These are phyloP conservation scores for Tachycineta bicolor DNA, from an alignment of 2,113 vertebrate genomes.

Conservation along the genomic window DNA sequence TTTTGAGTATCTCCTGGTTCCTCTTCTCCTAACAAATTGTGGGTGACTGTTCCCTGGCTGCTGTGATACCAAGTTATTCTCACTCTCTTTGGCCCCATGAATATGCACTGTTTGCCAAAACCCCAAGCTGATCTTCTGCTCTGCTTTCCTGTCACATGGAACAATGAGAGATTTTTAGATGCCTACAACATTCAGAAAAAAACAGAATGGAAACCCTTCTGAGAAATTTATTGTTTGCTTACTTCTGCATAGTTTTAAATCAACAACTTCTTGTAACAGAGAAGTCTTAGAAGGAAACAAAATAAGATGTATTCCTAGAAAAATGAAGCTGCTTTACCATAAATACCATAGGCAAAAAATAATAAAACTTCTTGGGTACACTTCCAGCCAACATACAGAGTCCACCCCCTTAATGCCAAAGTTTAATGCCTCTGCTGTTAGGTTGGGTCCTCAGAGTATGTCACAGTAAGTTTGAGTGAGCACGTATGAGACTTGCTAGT, in stretches of 20 bases:
- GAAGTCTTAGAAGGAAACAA: neutral
- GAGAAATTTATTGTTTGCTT: neutral
- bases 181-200: neutral
- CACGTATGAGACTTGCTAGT: neutral
- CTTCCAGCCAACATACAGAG: neutral
- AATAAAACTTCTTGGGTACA: neutral
- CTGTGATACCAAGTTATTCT: neutral
- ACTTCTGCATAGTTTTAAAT: neutral
- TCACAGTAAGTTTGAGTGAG: neutral
- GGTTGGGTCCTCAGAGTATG: neutral
- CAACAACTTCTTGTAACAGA: neutral
- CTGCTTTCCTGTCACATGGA: neutral
- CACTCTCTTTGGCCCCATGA: neutral
- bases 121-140: neutral
- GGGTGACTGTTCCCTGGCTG: neutral
- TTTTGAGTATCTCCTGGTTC: neutral
- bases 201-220: neutral
- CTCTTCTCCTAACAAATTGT: neutral
- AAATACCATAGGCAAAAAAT: slow-evolving; percentile 13
- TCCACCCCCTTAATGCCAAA: neutral
- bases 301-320: neutral
- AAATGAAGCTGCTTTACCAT: neutral
- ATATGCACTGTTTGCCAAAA: neutral
- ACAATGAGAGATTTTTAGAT: neutral
- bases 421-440: slow-evolving; percentile 26